These are phyloP conservation scores for Xylocopa sonorina DNA, from an alignment of 1,140 invertebrate genomes.

Conservation along the genomic window DNA sequence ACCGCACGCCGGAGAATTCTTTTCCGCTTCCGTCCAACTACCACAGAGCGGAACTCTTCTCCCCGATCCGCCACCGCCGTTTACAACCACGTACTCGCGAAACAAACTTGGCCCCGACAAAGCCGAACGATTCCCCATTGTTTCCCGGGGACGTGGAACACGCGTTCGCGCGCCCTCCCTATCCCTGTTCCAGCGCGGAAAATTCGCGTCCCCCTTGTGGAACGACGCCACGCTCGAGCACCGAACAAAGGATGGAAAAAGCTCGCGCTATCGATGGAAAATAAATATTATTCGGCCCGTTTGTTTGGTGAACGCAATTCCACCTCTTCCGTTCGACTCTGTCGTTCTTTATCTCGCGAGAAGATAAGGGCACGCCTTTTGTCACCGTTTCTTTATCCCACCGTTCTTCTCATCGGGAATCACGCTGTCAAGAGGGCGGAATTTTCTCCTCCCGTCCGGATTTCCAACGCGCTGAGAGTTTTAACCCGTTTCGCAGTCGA, in stretches of 20 bases:
- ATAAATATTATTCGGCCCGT: conserved; percentile 1
- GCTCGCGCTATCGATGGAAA: not conserved
- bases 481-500: too few species aligned
- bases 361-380: conserved; percentile 14
- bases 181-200: not conserved
- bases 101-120: conserved; percentile 59
- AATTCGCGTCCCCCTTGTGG: conserved; percentile 12
- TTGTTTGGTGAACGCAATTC: not conserved
- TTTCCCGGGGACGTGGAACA: conserved; percentile 33
- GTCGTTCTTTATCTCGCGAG: conserved; percentile 25
- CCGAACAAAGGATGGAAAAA: conserved; percentile 1
- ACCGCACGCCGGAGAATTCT: conserved; percentile 34
- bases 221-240: not conserved
- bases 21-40: conserved; percentile 14
- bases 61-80: conserved; percentile 24
- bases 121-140: conserved; percentile 55
- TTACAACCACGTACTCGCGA: conserved; percentile 40
- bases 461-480: conserved; percentile 6
- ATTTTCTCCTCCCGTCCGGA: conserved; percentile 1
- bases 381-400: too few species aligned
- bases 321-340: not conserved
- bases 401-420: not conserved
- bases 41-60: conserved; percentile 28
- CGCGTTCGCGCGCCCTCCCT: conserved; percentile 18
- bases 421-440: conserved; percentile 14